phyloP scores from a whole-genome alignment of 2,113 vertebrate species.

The Ptilorrhoa leucosticta region DNA sequence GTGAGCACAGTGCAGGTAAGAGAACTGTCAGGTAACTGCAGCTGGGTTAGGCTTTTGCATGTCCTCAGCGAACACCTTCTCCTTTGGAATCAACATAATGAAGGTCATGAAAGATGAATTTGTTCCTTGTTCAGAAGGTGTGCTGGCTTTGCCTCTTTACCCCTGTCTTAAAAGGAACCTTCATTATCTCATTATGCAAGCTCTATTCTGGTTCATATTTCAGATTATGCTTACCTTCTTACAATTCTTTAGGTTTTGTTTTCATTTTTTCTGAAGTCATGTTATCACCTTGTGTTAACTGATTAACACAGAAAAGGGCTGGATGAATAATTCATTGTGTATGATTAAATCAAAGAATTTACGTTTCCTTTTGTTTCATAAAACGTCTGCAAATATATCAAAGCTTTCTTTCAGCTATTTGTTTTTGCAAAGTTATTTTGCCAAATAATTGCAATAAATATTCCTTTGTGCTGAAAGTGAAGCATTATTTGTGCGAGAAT shows the following conservation, averaged over 20 bases:
- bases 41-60: not conserved
- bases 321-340: conserved; percentile 53
- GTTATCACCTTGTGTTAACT: conserved; percentile 45
- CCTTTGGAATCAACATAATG: not conserved
- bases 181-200: not conserved
- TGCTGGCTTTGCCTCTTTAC: not conserved
- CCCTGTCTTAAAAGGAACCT: not conserved
- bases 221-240: conserved; percentile 1
- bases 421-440: conserved; percentile 35
- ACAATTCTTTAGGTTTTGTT: not conserved
- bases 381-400: conserved; percentile 51
- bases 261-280: conserved; percentile 9
- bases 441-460: conserved; percentile 47
- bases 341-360: conserved; percentile 55
- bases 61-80: not conserved
- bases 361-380: conserved; percentile 49
- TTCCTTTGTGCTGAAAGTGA: not conserved
- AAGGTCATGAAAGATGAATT: not conserved
- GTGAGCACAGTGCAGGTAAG: not conserved
- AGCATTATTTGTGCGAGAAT: not conserved
- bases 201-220: not conserved
- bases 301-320: conserved; percentile 35
- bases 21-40: not conserved
- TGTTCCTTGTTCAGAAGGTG: not conserved
- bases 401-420: conserved; percentile 49